These are phyloP conservation scores for Orientallactaga sibirica DNA, from an alignment of 2,797 vertebrate species.

Conservation along the genomic window DNA sequence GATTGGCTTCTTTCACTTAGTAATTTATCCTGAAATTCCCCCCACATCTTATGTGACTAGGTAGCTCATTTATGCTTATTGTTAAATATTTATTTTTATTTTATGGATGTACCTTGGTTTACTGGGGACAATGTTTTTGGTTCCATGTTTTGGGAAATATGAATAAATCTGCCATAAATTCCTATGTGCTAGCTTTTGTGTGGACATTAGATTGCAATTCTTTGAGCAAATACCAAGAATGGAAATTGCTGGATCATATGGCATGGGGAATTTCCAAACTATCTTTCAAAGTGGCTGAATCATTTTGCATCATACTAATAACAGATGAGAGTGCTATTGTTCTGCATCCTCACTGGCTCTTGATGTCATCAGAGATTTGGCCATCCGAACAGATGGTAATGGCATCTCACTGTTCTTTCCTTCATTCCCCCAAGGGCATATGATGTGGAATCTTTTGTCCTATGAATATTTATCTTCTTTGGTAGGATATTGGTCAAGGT, in stretches of 20 bases:
- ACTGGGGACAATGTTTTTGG: too few relatives aligned
- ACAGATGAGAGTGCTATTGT: not conserved
- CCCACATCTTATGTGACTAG: not conserved
- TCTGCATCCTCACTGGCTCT: not conserved
- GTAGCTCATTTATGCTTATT: not conserved
- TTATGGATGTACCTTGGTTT: too few relatives aligned
- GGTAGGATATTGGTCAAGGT: not conserved
- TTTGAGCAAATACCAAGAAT: not conserved
- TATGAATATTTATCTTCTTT: not conserved
- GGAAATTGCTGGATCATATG: not conserved
- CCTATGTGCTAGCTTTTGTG: not conserved
- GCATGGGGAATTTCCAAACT: not conserved
- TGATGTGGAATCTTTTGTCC: not conserved
- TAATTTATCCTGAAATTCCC: not conserved
- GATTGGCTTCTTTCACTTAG: not conserved
- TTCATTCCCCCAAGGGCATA: not conserved
- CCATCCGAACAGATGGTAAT: not conserved
- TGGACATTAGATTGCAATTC: not conserved
- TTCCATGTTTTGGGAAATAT: not conserved
- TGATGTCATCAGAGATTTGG: not conserved
- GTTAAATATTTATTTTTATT: too few relatives aligned
- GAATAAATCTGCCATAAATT: not conserved
- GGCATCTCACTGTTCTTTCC: not conserved
- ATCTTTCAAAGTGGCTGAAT: not conserved
- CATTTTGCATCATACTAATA: not conserved